These are phyloP conservation scores for Macroramphosus scolopax DNA, from an alignment of 2,797 vertebrate species.

Conservation along the genomic window DNA sequence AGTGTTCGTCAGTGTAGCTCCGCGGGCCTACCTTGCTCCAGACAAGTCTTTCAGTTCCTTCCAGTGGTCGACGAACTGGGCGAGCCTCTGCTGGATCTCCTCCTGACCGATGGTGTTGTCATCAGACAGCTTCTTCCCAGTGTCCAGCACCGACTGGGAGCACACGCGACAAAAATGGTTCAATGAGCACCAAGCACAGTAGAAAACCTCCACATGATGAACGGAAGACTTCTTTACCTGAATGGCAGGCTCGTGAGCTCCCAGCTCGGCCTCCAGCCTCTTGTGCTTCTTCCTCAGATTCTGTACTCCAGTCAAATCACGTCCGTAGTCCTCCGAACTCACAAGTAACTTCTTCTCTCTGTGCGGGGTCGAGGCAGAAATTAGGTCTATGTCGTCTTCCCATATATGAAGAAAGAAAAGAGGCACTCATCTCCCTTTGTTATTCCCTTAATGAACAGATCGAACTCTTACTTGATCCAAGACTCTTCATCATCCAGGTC, in stretches of 20 bases:
- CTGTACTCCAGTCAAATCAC: constrained; percentile 97
- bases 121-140: constrained; percentile 93
- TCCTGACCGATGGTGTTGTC: constrained; percentile 98
- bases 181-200: neutral
- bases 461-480: constrained; percentile 91
- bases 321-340: constrained; percentile 97
- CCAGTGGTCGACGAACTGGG: constrained; percentile 98
- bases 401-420: too few relatives aligned
- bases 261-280: constrained; percentile 93
- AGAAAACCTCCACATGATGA: neutral
- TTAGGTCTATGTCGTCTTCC: too few relatives aligned
- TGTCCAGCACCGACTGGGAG: constrained; percentile 91
- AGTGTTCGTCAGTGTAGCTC: too few relatives aligned
- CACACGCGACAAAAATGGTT: too few relatives aligned
- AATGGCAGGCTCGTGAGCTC: constrained; percentile 94
- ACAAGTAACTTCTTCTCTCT: constrained; percentile 98
- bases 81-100: constrained; percentile 95
- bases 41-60: constrained; percentile 93
- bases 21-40: constrained; percentile 82
- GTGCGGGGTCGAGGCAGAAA: neutral
- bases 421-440: too few relatives aligned
- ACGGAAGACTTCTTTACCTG: constrained; percentile 77
- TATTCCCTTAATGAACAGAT: neutral
- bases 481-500: constrained; percentile 98
- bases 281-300: constrained; percentile 99